phyloP scores from a whole-genome alignment of 2,888 invertebrate genomes.

The Pilophorus perplexus region DNA sequence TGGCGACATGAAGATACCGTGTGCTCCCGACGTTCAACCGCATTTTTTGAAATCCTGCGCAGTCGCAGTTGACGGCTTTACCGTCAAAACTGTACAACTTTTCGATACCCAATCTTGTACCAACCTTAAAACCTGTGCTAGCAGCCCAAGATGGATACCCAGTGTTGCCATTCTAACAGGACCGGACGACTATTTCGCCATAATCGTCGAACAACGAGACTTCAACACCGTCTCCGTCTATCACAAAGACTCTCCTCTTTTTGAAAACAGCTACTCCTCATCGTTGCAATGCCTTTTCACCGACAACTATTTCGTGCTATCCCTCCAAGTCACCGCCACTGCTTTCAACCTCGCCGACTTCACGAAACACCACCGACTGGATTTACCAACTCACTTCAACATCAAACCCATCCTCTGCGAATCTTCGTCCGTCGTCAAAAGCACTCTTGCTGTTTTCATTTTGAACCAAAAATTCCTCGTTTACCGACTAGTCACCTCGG shows the following conservation, averaged over 20 bases:
- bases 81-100: neutral
- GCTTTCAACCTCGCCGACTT: neutral
- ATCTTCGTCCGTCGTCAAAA: too few species aligned
- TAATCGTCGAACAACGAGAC: constrained; percentile 17
- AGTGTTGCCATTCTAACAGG: neutral
- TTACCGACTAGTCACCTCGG: too few species aligned
- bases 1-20: neutral
- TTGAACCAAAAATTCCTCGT: too few species aligned
- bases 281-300: neutral
- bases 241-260: neutral
- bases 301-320: neutral
- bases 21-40: neutral
- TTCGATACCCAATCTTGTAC: neutral
- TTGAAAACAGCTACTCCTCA: neutral
- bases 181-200: neutral
- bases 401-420: neutral
- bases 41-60: constrained; percentile 10
- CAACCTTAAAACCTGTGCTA: neutral
- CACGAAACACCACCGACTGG: neutral
- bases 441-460: too few species aligned
- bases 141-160: constrained; percentile 25
- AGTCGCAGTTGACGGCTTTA: neutral
- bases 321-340: neutral
- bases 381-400: neutral
- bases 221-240: constrained; percentile 3